Evolutionary conservation across 1,140 invertebrate genomes (phyloP), one percentile per base, ranked within the genome.

Genomic region (Drosophila willistoni): DNA sequence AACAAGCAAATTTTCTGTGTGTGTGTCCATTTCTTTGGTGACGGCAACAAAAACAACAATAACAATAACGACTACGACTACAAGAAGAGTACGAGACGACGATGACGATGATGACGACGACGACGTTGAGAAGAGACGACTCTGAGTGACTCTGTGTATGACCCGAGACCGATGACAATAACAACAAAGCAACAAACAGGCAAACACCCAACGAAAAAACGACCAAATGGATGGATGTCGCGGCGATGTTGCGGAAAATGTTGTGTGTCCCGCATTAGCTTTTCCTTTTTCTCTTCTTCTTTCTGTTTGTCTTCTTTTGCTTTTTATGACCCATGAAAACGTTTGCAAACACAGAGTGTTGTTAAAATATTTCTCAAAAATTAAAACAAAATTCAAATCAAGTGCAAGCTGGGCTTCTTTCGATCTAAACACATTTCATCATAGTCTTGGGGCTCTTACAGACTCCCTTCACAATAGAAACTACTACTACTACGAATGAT

Each of bases 1-100:
- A 89, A 83, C 84, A 89, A 83, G 83, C 84, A 77, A 87, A 87
- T 83, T 87, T 87, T 73, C 44, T 51, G 44, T 51, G 44, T 80
- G 77, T 79, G 76, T 77, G 79, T 89, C 83, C 84, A 87, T 84
- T 60, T 56, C 72, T 75, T 51, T 78, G 72, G 76, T 72, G 71
- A 81, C 82, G 82, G 74, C 69, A 81, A 85, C 71, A 68, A 68
- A 62, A 66, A 64, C 68, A 72, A 44, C 44, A 42, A 41, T 63
- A 72, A 44, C 44, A 42, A 41, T 63, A 7, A 33, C 44, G 44
- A 51, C 44, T 51, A 51, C 44, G 44, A 51, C 44, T 51, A 51
- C 44, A 22, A 51, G 44, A 51, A 51, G 44, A 51, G 44, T 51
- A 22, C 44, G 44, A 51, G 44, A 51, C 44, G 44, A 51, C 44